phyloP scores from a whole-genome alignment of 2,888 invertebrate genomes.

The Drosophila testacea region DNA sequence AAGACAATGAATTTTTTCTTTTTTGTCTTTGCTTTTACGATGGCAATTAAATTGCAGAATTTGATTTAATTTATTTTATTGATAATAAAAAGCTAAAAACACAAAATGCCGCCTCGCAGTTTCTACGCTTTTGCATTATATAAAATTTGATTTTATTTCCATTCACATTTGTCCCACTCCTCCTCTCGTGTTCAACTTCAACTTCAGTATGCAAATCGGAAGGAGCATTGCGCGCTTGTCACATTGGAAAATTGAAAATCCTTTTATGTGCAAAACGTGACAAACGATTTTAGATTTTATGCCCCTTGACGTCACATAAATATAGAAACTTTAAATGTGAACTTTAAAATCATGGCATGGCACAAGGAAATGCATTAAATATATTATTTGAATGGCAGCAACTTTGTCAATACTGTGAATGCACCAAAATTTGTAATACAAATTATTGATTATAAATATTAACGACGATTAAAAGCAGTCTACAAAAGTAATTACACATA shows the following conservation, averaged over 20 bases:
- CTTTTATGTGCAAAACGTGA: constrained; percentile 78
- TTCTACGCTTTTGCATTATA: constrained; percentile 49
- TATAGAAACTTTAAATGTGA: constrained; percentile 42
- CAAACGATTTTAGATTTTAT: constrained; percentile 71
- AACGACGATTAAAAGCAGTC: too few species aligned
- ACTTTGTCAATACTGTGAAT: neutral
- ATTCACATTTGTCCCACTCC: constrained; percentile 12
- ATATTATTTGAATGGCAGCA: constrained; percentile 1
- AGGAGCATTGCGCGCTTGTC: constrained; percentile 56
- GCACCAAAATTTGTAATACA: too few species aligned
- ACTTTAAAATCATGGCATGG: constrained; percentile 31
- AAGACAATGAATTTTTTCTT: neutral
- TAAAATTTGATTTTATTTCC: constrained; percentile 73
- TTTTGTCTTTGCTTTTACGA: constrained; percentile 64
- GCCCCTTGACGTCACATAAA: constrained; percentile 44
- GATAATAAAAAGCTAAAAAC: constrained; percentile 68
- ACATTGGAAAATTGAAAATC: constrained; percentile 78
- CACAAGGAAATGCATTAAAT: constrained; percentile 8
- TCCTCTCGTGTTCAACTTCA: constrained; percentile 12
- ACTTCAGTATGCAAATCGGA: constrained; percentile 67
- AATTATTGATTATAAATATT: too few species aligned
- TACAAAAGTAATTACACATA: too few species aligned
- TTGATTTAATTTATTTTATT: constrained; percentile 80
- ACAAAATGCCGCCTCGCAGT: constrained; percentile 46
- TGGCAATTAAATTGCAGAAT: constrained; percentile 74